A percentile compares a stretch with the other conserved stretches of the same genome.
phyloP scores from a whole-genome alignment of 2,113 vertebrate genomes.

The Microtus pennsylvanicus region DNA sequence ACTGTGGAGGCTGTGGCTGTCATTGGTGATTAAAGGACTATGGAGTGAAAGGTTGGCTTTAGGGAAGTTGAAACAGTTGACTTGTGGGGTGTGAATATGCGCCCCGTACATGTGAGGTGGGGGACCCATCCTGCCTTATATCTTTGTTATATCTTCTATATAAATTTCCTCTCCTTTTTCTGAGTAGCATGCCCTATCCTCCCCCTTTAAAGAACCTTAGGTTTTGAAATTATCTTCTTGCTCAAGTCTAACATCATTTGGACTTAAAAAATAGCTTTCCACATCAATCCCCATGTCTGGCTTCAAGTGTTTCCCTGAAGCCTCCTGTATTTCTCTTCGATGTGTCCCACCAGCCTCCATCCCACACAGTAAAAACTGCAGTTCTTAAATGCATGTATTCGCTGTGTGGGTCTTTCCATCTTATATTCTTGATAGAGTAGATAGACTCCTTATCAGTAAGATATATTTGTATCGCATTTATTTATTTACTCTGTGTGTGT shows the following conservation, averaged over 20 bases:
- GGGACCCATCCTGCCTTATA: not conserved
- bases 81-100: not conserved
- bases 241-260: not conserved
- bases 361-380: not conserved
- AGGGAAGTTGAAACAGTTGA: not conserved
- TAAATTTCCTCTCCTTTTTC: not conserved
- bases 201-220: not conserved
- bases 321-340: not conserved
- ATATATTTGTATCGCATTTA: not conserved
- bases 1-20: constrained; percentile 23
- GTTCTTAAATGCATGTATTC: not conserved
- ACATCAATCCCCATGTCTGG: not conserved
- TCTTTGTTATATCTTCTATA: not conserved
- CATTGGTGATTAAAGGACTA: constrained; percentile 15
- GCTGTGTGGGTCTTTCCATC: not conserved
- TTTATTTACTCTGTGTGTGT: not conserved
- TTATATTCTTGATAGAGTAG: not conserved
- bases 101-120: not conserved
- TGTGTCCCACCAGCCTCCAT: not conserved
- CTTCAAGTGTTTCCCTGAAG: not conserved
- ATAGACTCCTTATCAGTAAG: not conserved
- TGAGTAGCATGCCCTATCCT: not conserved
- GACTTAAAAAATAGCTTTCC: not conserved
- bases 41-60: not conserved
- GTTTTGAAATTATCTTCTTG: not conserved